Conservation (phyloP, 1,140 invertebrate genomes). For the Augochlora pura region DNA sequence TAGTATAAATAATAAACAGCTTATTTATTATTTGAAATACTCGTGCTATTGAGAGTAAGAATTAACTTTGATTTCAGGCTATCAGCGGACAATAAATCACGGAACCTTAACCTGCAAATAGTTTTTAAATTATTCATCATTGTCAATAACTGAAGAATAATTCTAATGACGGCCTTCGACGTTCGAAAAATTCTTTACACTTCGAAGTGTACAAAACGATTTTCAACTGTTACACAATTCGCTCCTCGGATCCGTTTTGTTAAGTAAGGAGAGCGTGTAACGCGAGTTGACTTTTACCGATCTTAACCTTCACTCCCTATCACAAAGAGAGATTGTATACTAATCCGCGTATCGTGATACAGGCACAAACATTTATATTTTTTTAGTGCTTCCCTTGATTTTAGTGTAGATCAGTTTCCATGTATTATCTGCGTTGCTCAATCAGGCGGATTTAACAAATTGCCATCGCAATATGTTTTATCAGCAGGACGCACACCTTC, state of each 20-base stretch:
- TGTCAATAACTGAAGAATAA: too few relatives aligned
- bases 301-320: background rate
- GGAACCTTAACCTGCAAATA: too few relatives aligned
- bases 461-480: conserved; percentile 33
- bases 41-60: too few relatives aligned
- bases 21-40: too few relatives aligned
- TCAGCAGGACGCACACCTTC: conserved; percentile 8
- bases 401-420: background rate
- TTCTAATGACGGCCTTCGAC: too few relatives aligned
- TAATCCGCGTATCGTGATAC: background rate
- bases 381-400: too few relatives aligned
- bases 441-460: conserved; percentile 26
- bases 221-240: background rate
- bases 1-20: too few relatives aligned
- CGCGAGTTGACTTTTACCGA: background rate
- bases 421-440: background rate
- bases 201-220: background rate
- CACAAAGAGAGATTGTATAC: background rate
- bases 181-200: background rate
- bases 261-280: too few relatives aligned
- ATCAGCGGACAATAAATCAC: too few relatives aligned
- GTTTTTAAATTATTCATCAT: too few relatives aligned
- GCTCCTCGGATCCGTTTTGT: too few relatives aligned
- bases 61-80: too few relatives aligned
- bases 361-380: background rate